phyloP scores from a whole-genome alignment of 92 coral and sea anemone genomes.

The Galaxea fascicularis region DNA sequence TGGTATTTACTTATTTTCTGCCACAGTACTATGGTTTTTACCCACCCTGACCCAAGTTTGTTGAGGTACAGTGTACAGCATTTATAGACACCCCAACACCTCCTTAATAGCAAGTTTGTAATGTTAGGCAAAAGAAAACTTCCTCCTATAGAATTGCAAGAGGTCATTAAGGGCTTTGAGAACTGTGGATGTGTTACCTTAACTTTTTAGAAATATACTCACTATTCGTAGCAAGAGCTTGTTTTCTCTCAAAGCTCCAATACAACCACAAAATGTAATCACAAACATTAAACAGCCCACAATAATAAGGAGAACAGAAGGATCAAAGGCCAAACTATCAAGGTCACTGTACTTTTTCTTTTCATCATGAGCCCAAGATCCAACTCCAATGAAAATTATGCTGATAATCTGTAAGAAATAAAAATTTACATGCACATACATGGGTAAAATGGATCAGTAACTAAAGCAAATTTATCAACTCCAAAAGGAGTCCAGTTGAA shows the following conservation, averaged over 20 bases:
- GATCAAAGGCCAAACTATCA: slow-evolving; percentile 85
- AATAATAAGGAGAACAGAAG: slow-evolving; percentile 78
- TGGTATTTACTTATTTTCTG: no score
- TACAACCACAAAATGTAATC: slow-evolving; percentile 92
- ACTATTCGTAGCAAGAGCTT: slow-evolving; percentile 81
- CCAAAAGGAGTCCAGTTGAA: no score
- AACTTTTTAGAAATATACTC: slow-evolving; percentile 28
- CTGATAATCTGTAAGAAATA: slow-evolving; percentile 63
- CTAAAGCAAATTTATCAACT: no score
- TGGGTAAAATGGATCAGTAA: neutral
- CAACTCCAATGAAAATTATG: slow-evolving; percentile 82
- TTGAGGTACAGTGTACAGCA: no score
- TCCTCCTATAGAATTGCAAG: no score
- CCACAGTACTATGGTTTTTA: no score
- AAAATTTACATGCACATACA: neutral
- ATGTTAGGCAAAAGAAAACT: no score
- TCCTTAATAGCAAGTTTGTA: no score
- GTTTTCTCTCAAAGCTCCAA: slow-evolving; percentile 95
- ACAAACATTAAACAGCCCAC: slow-evolving; percentile 80
- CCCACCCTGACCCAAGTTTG: no score
- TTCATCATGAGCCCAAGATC: slow-evolving; percentile 92
- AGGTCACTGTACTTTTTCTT: slow-evolving; percentile 74
- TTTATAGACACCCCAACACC: no score
- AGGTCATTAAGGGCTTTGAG: no score
- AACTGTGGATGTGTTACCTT: no score